phyloP scores from a whole-genome alignment of 1,140 invertebrate genomes.

The Zaprionus davidi region DNA sequence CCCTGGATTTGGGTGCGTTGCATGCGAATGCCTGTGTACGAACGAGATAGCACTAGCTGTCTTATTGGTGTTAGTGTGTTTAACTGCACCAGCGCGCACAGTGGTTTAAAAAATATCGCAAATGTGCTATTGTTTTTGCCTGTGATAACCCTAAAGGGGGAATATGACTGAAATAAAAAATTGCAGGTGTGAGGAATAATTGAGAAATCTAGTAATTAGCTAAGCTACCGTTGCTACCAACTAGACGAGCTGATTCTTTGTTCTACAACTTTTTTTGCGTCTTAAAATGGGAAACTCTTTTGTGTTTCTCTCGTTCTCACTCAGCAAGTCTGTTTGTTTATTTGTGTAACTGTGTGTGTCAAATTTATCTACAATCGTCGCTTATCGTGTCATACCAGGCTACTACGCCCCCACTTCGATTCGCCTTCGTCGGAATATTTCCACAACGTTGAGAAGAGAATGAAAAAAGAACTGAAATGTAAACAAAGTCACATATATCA shows the following conservation, averaged over 20 bases:
- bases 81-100: slow-evolving; percentile 68
- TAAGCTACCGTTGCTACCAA: not conserved
- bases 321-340: slow-evolving; percentile 18
- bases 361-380: slow-evolving; percentile 72
- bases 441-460: slow-evolving; percentile 8
- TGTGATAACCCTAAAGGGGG: slow-evolving; percentile 35
- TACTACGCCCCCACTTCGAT: slow-evolving; percentile 31
- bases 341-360: slow-evolving; percentile 35
- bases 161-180: slow-evolving; percentile 34
- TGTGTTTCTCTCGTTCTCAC: slow-evolving; percentile 7
- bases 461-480: slow-evolving; percentile 49
- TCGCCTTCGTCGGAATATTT: slow-evolving; percentile 18
- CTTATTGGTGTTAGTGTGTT: slow-evolving; percentile 38
- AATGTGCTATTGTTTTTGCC: slow-evolving; percentile 37
- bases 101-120: slow-evolving; percentile 45
- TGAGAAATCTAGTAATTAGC: slow-evolving; percentile 19
- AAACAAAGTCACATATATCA: slow-evolving; percentile 58
- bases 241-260: slow-evolving; percentile 30
- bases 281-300: slow-evolving; percentile 35
- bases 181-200: slow-evolving; percentile 18
- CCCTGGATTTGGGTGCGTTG: slow-evolving; percentile 76
- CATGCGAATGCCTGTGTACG: slow-evolving; percentile 37
- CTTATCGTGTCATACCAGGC: slow-evolving; percentile 67
- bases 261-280: slow-evolving; percentile 43
- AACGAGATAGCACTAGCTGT: slow-evolving; percentile 51